These are phyloP conservation scores for Nilaparvata lugens DNA, from an alignment of 1,140 invertebrate species.

Conservation along the genomic window DNA sequence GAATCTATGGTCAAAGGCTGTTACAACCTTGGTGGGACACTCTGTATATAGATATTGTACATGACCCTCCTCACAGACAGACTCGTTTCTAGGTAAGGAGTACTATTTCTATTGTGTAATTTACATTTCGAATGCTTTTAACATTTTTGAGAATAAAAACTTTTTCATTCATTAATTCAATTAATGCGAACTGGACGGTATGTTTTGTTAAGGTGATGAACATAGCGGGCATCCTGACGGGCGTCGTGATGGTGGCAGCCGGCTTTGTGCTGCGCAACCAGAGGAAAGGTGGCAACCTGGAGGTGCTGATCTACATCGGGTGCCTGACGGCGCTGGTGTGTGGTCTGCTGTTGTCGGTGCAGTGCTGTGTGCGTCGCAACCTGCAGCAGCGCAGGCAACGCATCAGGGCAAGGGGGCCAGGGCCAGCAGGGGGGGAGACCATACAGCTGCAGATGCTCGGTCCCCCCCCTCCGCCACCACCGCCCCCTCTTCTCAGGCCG, in stretches of 20 bases:
- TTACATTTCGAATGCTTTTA: too few relatives aligned
- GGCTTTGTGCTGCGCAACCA: slow-evolving; percentile 43
- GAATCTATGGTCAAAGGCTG: too few relatives aligned
- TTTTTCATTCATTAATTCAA: too few relatives aligned
- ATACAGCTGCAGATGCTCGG: slow-evolving; percentile 10
- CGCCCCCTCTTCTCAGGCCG: background rate
- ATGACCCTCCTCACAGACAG: too few relatives aligned
- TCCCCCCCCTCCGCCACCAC: background rate
- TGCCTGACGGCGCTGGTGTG: slow-evolving; percentile 47
- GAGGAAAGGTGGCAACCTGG: slow-evolving; percentile 46
- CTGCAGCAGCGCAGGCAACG: slow-evolving; percentile 38
- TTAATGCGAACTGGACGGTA: background rate
- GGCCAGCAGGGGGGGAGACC: slow-evolving; percentile 12
- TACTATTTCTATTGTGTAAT: too few relatives aligned
- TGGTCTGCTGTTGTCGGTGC: slow-evolving; percentile 45
- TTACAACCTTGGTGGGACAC: too few relatives aligned
- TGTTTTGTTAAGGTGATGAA: slow-evolving; percentile 44
- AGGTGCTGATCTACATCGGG: slow-evolving; percentile 52
- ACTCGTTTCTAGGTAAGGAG: too few relatives aligned
- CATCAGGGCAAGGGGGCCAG: background rate
- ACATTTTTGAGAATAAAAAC: too few relatives aligned
- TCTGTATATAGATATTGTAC: too few relatives aligned
- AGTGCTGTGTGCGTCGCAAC: slow-evolving; percentile 47
- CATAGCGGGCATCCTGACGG: slow-evolving; percentile 49
- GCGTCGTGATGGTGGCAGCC: slow-evolving; percentile 48